Base-by-base conservation (phyloP, 2,888 invertebrate species). In the Tenthredo notha region DNA sequence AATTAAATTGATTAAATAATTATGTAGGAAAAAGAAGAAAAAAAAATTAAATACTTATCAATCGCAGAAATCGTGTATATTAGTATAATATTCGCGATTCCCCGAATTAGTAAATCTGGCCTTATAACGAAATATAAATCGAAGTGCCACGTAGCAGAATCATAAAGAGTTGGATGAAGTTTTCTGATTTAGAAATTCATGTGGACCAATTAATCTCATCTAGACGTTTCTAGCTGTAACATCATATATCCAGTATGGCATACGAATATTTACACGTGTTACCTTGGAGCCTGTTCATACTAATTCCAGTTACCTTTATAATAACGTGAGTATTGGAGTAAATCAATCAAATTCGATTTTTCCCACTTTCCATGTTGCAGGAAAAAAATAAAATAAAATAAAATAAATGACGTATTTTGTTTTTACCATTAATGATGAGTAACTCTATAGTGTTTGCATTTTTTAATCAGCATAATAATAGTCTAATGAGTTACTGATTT, bases 281-380 rank as follows among this genome's bases (percentile, higher is more conserved):
- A 85, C 93, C 93, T 43, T 85, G 93, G 84, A 90, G 91, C 83
- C 90, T 93, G 54, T 93, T 93, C 88, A 91, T 93, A 75, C 87
- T 93, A n/a, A 93, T 93, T 84, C 93, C 93, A 29, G 91, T 90
- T 58, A 93, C 93, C 18, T 93, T 93, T 85, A 88, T 93, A 82
- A 91, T 92, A 88, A 93, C 93, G 93, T 93, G 90, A 93, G 93
- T 93, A 86, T 33, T 25, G 7, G 29, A 9, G 25, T 43, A 2
- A 43, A 43, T 43, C 10, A 10, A 43, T 9, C 10, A 0, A 21
- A 74, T 18, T 74, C 6, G 37, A 43, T 43, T 43, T 2, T 10
- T 21, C 10, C 37, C n/a, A 15, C 18, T 50, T 50, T 50, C 18
- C 50, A 50, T 5, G 18, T 50, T 18, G 12, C 47, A 47, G 47